Evolutionary conservation across 1,140 invertebrate genomes (phyloP).

Genomic region (Sarcophaga peregrina): DNA sequence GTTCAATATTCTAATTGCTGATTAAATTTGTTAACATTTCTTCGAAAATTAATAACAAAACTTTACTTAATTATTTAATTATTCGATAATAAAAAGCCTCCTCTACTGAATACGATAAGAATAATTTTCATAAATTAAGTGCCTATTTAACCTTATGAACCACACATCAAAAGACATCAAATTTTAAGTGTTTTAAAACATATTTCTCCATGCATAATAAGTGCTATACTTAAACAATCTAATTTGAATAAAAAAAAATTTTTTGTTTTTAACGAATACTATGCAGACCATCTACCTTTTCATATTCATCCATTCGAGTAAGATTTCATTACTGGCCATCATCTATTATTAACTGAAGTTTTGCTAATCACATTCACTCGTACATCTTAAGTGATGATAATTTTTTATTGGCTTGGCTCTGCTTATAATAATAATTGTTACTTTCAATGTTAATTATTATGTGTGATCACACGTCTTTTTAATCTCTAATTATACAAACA

Average conservation of each 20-base stretch:
- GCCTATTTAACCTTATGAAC: neutral
- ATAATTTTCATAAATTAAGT: no score
- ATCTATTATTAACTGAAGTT: neutral
- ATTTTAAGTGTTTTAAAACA: neutral
- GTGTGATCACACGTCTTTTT: no score
- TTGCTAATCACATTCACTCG: neutral
- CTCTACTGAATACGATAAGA: no score
- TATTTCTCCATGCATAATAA: no score
- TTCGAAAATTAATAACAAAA: no score
- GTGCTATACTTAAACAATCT: neutral
- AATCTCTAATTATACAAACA: no score
- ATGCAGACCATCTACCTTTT: no score
- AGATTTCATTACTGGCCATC: neutral
- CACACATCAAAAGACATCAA: neutral
- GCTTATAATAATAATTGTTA: neutral
- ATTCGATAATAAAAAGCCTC: no score
- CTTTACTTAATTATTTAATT: no score
- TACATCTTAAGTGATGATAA: neutral
- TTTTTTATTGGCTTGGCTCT: neutral
- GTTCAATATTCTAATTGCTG: no score
- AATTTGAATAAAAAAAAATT: neutral
- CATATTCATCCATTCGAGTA: neutral
- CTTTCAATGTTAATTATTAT: neutral
- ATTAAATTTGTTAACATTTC: no score
- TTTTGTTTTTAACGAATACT: neutral